Evolutionary conservation across 1,140 invertebrate genomes (phyloP).

Genomic region (Adoxophyes honmai): DNA sequence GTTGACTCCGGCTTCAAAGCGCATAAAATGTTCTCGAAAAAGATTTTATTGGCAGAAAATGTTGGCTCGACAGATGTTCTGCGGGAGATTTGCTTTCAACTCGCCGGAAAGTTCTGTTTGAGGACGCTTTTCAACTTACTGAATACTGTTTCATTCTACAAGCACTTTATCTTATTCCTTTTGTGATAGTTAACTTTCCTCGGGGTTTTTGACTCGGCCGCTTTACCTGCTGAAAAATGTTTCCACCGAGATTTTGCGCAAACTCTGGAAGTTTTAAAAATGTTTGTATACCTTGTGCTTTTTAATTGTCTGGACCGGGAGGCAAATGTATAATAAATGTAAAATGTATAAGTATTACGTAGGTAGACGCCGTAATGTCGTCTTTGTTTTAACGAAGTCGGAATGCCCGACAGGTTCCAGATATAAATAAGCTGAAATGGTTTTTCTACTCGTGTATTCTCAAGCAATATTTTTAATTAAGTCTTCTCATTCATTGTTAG

Average conservation of each 20-base stretch:
- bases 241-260: slow-evolving; percentile 5
- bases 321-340: background rate
- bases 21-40: slow-evolving; percentile 57
- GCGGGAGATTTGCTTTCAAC: slow-evolving; percentile 48
- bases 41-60: slow-evolving; percentile 64
- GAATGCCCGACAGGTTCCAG: no score
- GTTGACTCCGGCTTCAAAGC: slow-evolving; percentile 48
- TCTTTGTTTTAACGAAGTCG: background rate
- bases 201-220: slow-evolving; percentile 4
- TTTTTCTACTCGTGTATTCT: slow-evolving; percentile 45
- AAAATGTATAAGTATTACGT: no score
- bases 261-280: background rate
- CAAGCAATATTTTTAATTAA: slow-evolving; percentile 51
- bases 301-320: background rate
- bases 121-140: slow-evolving; percentile 31
- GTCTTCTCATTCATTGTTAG: background rate
- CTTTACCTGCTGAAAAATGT: slow-evolving; percentile 8
- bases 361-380: background rate
- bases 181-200: slow-evolving; percentile 17
- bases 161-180: slow-evolving; percentile 30
- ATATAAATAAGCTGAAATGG: background rate
- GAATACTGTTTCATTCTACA: slow-evolving; percentile 33
- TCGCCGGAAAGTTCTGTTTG: slow-evolving; percentile 48
- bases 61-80: slow-evolving; percentile 59
- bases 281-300: slow-evolving; percentile 11